phyloP scores from a whole-genome alignment of 2,888 invertebrate species.

The Philereme transversata region DNA sequence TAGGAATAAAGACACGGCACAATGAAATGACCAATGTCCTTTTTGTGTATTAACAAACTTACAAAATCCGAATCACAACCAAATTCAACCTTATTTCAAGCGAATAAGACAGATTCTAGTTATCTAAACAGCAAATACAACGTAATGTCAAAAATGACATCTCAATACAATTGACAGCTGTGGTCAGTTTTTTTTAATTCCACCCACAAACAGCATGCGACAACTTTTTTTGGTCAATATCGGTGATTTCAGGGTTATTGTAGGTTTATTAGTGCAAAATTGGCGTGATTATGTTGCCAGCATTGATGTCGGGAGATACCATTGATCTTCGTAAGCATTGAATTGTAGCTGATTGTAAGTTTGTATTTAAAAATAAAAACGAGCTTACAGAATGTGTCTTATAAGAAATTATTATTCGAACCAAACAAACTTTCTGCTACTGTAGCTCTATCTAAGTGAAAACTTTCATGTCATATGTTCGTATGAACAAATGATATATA shows the following conservation, averaged over 20 bases:
- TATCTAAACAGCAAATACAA: conserved; percentile 17
- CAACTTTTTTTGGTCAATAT: conserved; percentile 47
- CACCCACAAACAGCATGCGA: conserved; percentile 48
- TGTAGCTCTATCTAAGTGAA: too few relatives aligned
- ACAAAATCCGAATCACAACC: conserved; percentile 1
- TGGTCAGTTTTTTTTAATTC: conserved; percentile 58
- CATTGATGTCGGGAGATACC: conserved; percentile 13
- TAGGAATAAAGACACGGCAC: conserved; percentile 33
- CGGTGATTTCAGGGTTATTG: conserved; percentile 52
- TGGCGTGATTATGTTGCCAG: conserved; percentile 21
- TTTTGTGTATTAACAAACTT: conserved; percentile 48
- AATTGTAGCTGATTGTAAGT: too few relatives aligned
- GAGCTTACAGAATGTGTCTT: too few relatives aligned
- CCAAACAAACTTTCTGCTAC: too few relatives aligned
- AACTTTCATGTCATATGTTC: too few relatives aligned
- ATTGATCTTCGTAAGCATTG: not conserved
- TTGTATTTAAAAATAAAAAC: too few relatives aligned
- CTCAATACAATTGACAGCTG: conserved; percentile 79
- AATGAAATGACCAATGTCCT: conserved; percentile 64
- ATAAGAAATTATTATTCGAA: too few relatives aligned
- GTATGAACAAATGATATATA: too few relatives aligned
- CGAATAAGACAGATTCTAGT: conserved; percentile 13
- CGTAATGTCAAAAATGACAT: conserved; percentile 52
- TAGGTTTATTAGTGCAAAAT: conserved; percentile 46
- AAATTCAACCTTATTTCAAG: conserved; percentile 38